phyloP scores from a whole-genome alignment of 64 coral and sea anemone genomes.

The Dendronephthya gigantea region DNA sequence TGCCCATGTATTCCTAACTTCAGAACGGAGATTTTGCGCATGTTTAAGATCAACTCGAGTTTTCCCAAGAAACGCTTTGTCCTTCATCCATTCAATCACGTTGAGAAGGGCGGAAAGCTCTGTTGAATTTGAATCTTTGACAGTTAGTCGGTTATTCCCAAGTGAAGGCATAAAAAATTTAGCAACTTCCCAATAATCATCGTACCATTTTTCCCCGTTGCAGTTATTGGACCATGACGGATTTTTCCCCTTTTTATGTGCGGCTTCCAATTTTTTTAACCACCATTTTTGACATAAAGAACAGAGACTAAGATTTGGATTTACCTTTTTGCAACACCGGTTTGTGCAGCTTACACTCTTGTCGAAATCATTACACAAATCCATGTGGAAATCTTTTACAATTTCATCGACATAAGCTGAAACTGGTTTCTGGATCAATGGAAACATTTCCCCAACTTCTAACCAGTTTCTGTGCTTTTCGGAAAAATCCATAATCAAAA shows the following conservation, averaged over 20 bases:
- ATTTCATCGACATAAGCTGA: background rate
- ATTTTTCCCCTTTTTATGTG: background rate
- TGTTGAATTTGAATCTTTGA: background rate
- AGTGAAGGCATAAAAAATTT: background rate
- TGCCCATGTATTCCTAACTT: conserved; percentile 4
- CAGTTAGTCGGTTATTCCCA: background rate
- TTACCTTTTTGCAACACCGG: background rate
- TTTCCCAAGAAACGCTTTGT: background rate
- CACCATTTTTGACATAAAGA: background rate
- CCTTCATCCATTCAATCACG: background rate
- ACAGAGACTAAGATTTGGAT: background rate
- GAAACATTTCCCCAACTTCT: background rate
- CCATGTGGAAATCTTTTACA: background rate
- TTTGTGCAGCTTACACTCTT: background rate
- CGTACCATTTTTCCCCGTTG: background rate
- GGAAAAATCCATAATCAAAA: no score
- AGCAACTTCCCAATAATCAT: background rate
- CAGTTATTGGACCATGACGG: background rate
- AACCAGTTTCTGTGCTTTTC: background rate
- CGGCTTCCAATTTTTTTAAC: background rate
- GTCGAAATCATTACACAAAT: background rate
- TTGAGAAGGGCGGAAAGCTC: background rate
- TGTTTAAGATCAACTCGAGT: background rate
- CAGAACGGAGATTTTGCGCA: background rate
- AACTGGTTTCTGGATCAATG: background rate